phyloP scores from a whole-genome alignment of 2,797 vertebrate genomes.

The Glossophaga mutica region DNA sequence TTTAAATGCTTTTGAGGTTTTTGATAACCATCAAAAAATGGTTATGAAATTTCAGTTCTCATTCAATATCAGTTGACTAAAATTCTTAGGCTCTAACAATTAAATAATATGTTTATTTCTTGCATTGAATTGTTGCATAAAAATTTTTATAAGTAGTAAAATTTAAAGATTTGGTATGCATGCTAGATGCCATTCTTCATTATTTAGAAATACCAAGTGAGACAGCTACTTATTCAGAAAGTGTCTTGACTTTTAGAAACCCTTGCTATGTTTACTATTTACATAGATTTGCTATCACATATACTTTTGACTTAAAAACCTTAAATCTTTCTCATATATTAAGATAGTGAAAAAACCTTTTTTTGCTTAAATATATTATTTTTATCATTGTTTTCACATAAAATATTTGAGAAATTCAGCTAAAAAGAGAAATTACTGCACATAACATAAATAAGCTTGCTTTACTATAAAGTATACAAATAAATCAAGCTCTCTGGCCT shows the following conservation, averaged over 20 bases:
- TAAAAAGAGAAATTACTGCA: slow-evolving; percentile 13
- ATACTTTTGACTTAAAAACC: slow-evolving; percentile 25
- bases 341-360: not conserved
- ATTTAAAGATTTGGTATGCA: not conserved
- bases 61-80: not conserved
- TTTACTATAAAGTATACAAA: not conserved
- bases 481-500: not conserved
- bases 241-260: not conserved
- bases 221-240: not conserved
- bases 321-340: slow-evolving; percentile 2
- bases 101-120: slow-evolving; percentile 18
- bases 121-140: not conserved
- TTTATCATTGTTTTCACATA: not conserved
- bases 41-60: slow-evolving; percentile 1
- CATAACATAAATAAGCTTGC: not conserved
- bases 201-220: not conserved
- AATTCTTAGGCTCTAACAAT: not conserved
- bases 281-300: not conserved
- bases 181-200: not conserved
- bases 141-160: not conserved
- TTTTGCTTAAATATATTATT: not conserved
- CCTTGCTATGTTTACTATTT: not conserved
- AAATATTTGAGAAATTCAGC: slow-evolving; percentile 37
- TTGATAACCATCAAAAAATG: not conserved
- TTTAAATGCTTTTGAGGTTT: slow-evolving; percentile 6